A percentile compares a stretch with the other conserved stretches of the same genome.
Conservation (phyloP, 2,888 invertebrate genomes). For the Danaus chrysippus region DNA sequence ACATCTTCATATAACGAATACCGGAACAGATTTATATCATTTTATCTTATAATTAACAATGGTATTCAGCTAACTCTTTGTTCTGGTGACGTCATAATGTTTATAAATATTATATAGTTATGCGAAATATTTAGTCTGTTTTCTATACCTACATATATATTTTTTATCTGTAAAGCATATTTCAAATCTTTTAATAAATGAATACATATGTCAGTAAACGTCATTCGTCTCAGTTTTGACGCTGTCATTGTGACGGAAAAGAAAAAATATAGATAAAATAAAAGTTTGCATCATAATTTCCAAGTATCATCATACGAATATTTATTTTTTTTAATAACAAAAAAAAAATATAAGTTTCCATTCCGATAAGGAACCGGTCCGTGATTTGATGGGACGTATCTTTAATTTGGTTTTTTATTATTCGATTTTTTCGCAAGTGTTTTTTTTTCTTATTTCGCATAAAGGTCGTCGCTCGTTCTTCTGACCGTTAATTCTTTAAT, state of each 20-base stretch:
- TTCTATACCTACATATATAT: no score
- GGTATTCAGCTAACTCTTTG: neutral
- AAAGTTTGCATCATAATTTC: slow-evolving; percentile 13
- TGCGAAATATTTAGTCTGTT: no score
- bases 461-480: slow-evolving; percentile 24
- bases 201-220: no score
- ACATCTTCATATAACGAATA: neutral
- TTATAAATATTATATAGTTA: neutral
- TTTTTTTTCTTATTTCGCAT: slow-evolving; percentile 9
- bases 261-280: slow-evolving; percentile 14
- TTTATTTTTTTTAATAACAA: neutral
- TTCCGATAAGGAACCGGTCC: neutral
- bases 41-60: neutral
- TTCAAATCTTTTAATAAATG: no score
- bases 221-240: no score
- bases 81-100: neutral
- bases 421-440: neutral
- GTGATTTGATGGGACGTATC: neutral
- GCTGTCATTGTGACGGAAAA: neutral
- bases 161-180: no score
- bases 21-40: slow-evolving; percentile 5
- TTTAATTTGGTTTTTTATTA: neutral
- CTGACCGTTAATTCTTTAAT: slow-evolving; percentile 15
- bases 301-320: neutral
- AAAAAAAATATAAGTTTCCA: neutral